Percentiles rank a stretch among this genome's conserved stretches.
Conservation (phyloP, 1,140 invertebrate genomes). For the Apis florea region DNA sequence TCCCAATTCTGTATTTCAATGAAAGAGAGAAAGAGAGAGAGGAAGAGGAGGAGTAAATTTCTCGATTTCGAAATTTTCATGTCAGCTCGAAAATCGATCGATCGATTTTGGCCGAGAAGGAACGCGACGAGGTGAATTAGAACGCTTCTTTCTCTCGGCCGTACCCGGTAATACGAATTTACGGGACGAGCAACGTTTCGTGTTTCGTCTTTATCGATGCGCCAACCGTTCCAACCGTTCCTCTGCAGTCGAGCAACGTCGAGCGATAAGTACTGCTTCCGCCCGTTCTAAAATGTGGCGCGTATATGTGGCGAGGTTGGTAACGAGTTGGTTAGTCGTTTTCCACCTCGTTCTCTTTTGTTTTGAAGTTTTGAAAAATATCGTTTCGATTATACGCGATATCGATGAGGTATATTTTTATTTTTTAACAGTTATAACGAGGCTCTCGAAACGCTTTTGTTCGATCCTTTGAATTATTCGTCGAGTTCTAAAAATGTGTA, state of each 20-base stretch:
- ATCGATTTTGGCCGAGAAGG: background rate
- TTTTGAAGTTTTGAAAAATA: no score
- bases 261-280: background rate
- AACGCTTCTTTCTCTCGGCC: constrained; percentile 21
- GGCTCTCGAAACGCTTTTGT: no score
- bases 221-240: no score
- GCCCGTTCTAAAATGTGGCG: background rate
- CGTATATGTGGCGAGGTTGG: no score
- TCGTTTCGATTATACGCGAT: no score
- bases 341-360: no score
- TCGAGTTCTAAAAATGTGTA: no score
- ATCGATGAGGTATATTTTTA: no score
- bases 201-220: background rate
- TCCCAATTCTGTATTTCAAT: background rate
- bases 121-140: constrained; percentile 16
- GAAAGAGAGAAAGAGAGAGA: background rate
- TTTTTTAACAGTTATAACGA: no score
- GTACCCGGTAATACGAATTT: constrained; percentile 29
- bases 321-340: no score
- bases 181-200: background rate
- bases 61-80: constrained; percentile 26
- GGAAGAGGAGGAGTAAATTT: constrained; percentile 5
- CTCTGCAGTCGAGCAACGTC: background rate
- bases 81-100: background rate
- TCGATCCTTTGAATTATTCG: no score